Evolutionary conservation across 2,113 vertebrate genomes (phyloP).

Genomic region (Pantherophis guttatus): DNA sequence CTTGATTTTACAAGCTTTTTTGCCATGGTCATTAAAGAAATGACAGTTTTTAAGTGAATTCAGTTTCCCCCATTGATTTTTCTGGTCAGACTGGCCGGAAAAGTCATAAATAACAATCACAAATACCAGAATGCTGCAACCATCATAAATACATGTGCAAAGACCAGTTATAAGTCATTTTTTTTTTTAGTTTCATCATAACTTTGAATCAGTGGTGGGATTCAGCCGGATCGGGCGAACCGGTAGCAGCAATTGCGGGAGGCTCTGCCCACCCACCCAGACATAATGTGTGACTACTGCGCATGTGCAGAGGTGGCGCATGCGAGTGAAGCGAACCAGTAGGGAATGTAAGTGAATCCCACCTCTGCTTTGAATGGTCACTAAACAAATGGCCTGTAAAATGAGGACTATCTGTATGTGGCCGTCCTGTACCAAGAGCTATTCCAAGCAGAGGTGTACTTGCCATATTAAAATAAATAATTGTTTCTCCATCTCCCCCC

Average conservation of each 20-base stretch:
- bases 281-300: too few species aligned
- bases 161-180: not conserved
- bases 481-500: not conserved
- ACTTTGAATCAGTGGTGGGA: not conserved
- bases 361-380: not conserved
- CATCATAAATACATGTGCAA: not conserved
- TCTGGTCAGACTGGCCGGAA: not conserved
- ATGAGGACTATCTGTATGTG: not conserved
- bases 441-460: not conserved
- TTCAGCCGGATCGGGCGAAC: too few species aligned
- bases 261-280: too few species aligned
- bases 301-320: too few species aligned
- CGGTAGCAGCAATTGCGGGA: too few species aligned
- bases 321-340: too few species aligned
- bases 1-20: not conserved
- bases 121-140: not conserved
- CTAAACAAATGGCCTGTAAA: not conserved
- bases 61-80: not conserved
- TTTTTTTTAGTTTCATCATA: not conserved
- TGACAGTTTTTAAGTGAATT: not conserved
- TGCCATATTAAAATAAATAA: not conserved
- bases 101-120: not conserved
- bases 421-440: not conserved
- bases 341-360: too few species aligned
- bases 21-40: not conserved